Base-by-base conservation (phyloP, 1,140 invertebrate species). In the Megalopta genalis region DNA sequence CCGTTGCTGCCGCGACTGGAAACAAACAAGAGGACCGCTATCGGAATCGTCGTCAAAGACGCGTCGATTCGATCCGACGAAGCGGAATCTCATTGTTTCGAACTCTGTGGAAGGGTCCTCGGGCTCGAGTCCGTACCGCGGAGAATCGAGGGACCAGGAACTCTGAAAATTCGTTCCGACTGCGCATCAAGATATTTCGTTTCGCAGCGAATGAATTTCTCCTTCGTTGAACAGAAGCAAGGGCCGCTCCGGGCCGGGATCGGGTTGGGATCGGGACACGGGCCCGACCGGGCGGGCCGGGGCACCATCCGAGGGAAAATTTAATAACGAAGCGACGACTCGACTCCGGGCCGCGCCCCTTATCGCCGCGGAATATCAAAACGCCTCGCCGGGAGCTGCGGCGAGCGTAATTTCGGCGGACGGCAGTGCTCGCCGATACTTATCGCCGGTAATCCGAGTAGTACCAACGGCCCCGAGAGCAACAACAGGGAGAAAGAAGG, bases 301-400 rank as follows among this genome's bases (percentile, higher is more conserved):
- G 7, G 52, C 46, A 71, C 37, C 69, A 63, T 74, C 65, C 62
- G 73, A 10, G 72, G 42, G 68, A 75, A 69, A 81, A 78, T 72
- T 78, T 72, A 78, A 78, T 84, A 79, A 83, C 81, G 83, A 84
- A 86, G 23, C 64, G 64, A 83, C 64, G 74, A 63, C 62, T 63
- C 59, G 42, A 21, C 21, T 16, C 37, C 1, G 59, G 21, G 16
- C 32, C 14, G 27, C n/a, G 37, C 52, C 69, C 66, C 52, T 84
- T 89, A 87, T 86, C 87, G 83, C 69, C 64, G 71, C 72, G 75
- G 78, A 88, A 86, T 87, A 88, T 88, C 84, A 83, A 87, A 84
- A 85, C 82, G 75, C 72, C 80, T 75, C 37, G 70, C 54, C 72
- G 67, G 68, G 62, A 77, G 82, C 80, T 54, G 75, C 69, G 81